These are phyloP conservation scores for Oryzaephilus surinamensis DNA, from an alignment of 1,140 invertebrate genomes.

Conservation along the genomic window DNA sequence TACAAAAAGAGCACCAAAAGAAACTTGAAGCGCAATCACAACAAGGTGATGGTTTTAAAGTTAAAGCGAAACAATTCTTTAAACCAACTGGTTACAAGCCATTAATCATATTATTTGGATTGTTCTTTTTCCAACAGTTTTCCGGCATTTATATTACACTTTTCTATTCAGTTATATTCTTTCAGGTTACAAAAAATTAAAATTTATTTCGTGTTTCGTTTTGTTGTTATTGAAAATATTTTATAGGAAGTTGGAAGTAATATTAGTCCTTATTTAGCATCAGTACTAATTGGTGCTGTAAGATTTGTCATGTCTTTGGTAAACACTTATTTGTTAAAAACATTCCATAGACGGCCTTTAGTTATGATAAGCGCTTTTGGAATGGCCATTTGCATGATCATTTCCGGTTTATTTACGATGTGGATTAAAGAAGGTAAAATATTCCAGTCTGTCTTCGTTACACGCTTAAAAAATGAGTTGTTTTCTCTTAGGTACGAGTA, in stretches of 20 bases:
- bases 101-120: conserved; percentile 41
- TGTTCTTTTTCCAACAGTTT: conserved; percentile 53
- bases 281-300: conserved; percentile 52
- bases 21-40: conserved; percentile 30
- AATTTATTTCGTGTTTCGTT: neutral
- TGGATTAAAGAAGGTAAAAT: conserved; percentile 34
- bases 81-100: conserved; percentile 51
- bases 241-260: conserved; percentile 38
- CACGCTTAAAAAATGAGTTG: neutral
- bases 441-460: neutral
- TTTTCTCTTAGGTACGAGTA: conserved; percentile 18
- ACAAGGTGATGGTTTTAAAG: conserved; percentile 8
- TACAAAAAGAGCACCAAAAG: conserved; percentile 37
- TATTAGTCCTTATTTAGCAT: conserved; percentile 40
- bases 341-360: conserved; percentile 40
- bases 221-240: neutral
- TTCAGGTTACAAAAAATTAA: conserved; percentile 34
- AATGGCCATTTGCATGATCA: conserved; percentile 43
- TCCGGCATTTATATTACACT: conserved; percentile 56
- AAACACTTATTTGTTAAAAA: conserved; percentile 42
- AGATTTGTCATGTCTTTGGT: conserved; percentile 50
- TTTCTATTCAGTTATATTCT: conserved; percentile 58
- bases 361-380: conserved; percentile 41
- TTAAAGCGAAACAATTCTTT: conserved; percentile 36
- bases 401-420: conserved; percentile 43